These are phyloP conservation scores for Tenualosa thibaudeaui DNA, from an alignment of 2,797 vertebrate species.

Conservation along the genomic window DNA sequence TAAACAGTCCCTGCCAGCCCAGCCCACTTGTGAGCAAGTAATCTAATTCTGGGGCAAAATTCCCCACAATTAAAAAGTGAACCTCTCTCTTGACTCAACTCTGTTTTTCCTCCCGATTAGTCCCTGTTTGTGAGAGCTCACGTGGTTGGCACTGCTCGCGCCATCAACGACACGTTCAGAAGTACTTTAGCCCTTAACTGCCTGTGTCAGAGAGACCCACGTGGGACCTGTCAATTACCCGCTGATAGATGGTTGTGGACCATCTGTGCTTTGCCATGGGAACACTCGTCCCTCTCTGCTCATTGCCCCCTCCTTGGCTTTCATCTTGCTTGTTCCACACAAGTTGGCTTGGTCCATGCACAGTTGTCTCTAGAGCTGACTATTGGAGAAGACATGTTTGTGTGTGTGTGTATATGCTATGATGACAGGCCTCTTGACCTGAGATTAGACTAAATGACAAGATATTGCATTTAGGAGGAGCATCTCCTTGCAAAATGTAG, in stretches of 20 bases:
- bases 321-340: constrained; percentile 1
- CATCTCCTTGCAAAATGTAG: no score
- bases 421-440: background rate
- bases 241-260: background rate
- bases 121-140: background rate
- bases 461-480: no score
- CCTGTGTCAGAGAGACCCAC: background rate
- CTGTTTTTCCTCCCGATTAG: background rate
- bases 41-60: constrained; percentile 15
- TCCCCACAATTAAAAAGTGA: background rate
- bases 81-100: constrained; percentile 1
- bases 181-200: background rate
- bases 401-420: no score
- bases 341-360: background rate
- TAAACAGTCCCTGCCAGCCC: background rate
- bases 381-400: no score
- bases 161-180: background rate
- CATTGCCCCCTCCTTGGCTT: background rate
- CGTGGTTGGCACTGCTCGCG: background rate
- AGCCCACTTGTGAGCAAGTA: constrained; percentile 5
- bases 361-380: no score
- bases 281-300: background rate
- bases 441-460: background rate
- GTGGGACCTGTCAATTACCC: constrained; percentile 16
- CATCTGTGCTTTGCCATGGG: constrained; percentile 1